Percentiles rank a stretch among this genome's conserved stretches.
Evolutionary conservation across 2,797 vertebrate genomes (phyloP).

Genomic region (Anniella stebbinsi): DNA sequence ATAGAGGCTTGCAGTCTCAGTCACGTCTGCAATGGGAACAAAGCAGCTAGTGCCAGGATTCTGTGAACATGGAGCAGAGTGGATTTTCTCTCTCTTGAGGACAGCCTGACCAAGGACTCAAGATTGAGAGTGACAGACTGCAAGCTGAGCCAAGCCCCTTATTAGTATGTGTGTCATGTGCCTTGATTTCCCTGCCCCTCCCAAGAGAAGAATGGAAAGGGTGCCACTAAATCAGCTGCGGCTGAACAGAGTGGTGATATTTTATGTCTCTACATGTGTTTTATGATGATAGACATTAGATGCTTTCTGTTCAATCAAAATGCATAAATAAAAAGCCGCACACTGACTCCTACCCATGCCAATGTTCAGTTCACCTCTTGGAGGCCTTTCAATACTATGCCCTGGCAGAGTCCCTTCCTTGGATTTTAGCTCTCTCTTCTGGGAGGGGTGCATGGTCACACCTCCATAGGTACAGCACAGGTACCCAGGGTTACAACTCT

Average conservation of each 20-base stretch:
- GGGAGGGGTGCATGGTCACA: neutral
- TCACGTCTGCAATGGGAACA: neutral
- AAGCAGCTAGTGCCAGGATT: neutral
- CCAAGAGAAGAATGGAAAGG: slow-evolving; percentile 1
- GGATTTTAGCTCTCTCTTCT: neutral
- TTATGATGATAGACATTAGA: slow-evolving; percentile 43
- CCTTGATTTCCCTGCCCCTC: neutral
- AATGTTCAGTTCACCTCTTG: neutral
- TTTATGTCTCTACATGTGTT: slow-evolving; percentile 25
- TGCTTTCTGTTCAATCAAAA: slow-evolving; percentile 32
- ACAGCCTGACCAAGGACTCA: neutral
- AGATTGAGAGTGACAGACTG: neutral
- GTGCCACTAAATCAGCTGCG: slow-evolving; percentile 21
- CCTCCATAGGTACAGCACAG: neutral
- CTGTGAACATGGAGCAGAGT: neutral
- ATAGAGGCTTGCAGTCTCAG: too few species aligned
- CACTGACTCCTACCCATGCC: neutral
- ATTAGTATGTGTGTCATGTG: neutral
- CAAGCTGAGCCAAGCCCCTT: neutral
- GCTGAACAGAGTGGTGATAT: neutral
- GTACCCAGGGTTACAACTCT: neutral
- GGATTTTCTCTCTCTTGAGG: neutral
- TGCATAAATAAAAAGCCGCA: slow-evolving; percentile 17
- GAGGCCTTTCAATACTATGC: neutral
- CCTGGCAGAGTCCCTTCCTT: neutral